phyloP scores from a whole-genome alignment of 2,888 invertebrate genomes.

The Cheilosia vulpina region DNA sequence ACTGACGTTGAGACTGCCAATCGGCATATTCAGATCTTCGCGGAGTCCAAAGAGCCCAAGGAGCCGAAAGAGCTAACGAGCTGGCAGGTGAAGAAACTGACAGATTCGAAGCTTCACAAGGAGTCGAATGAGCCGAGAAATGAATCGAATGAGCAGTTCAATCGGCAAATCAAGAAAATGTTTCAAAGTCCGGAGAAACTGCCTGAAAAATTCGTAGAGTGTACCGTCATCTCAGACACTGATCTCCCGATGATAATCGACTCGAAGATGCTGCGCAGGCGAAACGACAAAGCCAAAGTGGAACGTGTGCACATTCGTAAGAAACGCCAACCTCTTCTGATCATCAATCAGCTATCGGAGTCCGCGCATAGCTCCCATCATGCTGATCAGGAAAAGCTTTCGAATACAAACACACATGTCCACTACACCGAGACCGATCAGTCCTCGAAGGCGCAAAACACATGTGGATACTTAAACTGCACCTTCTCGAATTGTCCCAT shows the following conservation, averaged over 20 bases:
- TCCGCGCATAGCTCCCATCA: slow-evolving; percentile 31
- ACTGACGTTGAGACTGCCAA: background rate
- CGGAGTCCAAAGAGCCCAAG: slow-evolving; percentile 1
- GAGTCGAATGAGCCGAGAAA: slow-evolving; percentile 53
- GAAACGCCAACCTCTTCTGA: slow-evolving; percentile 81
- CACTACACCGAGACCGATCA: slow-evolving; percentile 22
- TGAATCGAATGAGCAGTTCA: slow-evolving; percentile 77
- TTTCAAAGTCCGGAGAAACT: slow-evolving; percentile 74
- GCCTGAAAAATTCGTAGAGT: slow-evolving; percentile 21
- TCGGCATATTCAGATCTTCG: background rate
- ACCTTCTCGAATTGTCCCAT: slow-evolving; percentile 79
- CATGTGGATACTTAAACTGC: slow-evolving; percentile 80
- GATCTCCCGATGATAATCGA: slow-evolving; percentile 73
- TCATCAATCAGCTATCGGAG: slow-evolving; percentile 79
- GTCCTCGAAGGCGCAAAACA: slow-evolving; percentile 60
- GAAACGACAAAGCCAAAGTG: slow-evolving; percentile 75
- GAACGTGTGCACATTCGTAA: slow-evolving; percentile 81
- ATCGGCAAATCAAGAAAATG: slow-evolving; percentile 77
- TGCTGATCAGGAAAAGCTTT: slow-evolving; percentile 28
- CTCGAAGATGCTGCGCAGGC: slow-evolving; percentile 55
- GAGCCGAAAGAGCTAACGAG: slow-evolving; percentile 46
- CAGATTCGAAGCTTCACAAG: slow-evolving; percentile 15
- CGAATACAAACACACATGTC: slow-evolving; percentile 40
- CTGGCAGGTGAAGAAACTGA: slow-evolving; percentile 33
- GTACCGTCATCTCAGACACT: slow-evolving; percentile 25